phyloP scores from a whole-genome alignment of 2,113 vertebrate species.

The Clarias macrocephalus region DNA sequence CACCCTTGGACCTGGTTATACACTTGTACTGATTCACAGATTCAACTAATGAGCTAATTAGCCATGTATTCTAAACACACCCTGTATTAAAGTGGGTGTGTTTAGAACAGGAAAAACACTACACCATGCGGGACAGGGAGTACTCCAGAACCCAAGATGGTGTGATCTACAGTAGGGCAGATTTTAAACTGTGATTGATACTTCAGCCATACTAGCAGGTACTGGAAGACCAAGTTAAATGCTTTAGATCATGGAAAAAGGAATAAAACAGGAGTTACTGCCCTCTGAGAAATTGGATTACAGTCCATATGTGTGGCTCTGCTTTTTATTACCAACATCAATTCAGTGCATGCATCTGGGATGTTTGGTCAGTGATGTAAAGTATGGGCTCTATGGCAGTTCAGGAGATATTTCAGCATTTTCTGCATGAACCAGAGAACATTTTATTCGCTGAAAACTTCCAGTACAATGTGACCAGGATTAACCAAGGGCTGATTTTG shows the following conservation, averaged over 20 bases:
- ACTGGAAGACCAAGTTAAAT: neutral
- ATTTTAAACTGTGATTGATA: neutral
- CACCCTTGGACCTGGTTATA: neutral
- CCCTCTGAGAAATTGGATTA: neutral
- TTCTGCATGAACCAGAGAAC: neutral
- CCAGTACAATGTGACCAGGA: neutral
- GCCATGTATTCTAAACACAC: too few relatives aligned
- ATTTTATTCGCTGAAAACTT: neutral
- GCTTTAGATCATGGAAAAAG: neutral
- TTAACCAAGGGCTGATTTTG: neutral
- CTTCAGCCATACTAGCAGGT: neutral
- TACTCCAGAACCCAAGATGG: neutral
- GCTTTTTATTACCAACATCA: slow-evolving; percentile 11
- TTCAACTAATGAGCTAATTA: neutral
- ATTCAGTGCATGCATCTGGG: slow-evolving; percentile 6
- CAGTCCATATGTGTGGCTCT: neutral
- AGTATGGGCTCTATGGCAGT: neutral
- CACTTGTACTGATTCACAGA: neutral
- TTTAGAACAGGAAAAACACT: neutral
- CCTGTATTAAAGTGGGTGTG: neutral
- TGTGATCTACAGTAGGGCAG: neutral
- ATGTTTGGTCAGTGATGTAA: neutral
- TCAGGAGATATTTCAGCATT: neutral
- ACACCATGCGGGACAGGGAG: neutral
- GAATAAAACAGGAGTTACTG: slow-evolving; percentile 34